Evolutionary conservation across 1,140 invertebrate species (phyloP).

Genomic region (Papilio polyxenes): DNA sequence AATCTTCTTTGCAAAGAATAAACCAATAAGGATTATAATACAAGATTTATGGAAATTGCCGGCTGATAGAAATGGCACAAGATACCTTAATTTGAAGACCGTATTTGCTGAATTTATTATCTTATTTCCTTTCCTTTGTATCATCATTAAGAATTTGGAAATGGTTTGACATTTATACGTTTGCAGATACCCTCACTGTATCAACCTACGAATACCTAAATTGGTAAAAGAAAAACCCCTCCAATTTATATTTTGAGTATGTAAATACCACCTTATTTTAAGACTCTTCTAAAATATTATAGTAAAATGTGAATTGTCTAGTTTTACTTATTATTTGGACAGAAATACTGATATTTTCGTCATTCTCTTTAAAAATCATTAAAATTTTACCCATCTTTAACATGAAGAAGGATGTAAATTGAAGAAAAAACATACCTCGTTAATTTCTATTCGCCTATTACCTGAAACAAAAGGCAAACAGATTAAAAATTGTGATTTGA

Average conservation of each 20-base stretch:
- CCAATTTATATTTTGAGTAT: not conserved
- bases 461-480: not conserved
- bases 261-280: too few species aligned
- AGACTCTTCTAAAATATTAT: too few species aligned
- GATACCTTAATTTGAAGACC: constrained; percentile 16
- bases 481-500: not conserved
- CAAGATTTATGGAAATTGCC: constrained; percentile 23
- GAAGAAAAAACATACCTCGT: not conserved
- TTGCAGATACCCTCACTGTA: not conserved
- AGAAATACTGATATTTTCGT: too few species aligned
- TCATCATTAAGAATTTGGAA: not conserved
- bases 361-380: too few species aligned
- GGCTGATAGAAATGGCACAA: constrained; percentile 12
- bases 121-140: constrained; percentile 5
- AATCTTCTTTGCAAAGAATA: constrained; percentile 24
- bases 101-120: constrained; percentile 26
- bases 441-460: not conserved
- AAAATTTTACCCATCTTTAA: too few species aligned
- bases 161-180: constrained; percentile 11
- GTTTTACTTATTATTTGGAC: too few species aligned
- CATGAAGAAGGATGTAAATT: too few species aligned
- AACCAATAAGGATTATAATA: constrained; percentile 28
- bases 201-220: not conserved
- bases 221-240: not conserved
- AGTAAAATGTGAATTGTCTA: too few species aligned